Evolutionary conservation across 2,797 vertebrate genomes (phyloP).

Genomic region (Tapirus indicus): DNA sequence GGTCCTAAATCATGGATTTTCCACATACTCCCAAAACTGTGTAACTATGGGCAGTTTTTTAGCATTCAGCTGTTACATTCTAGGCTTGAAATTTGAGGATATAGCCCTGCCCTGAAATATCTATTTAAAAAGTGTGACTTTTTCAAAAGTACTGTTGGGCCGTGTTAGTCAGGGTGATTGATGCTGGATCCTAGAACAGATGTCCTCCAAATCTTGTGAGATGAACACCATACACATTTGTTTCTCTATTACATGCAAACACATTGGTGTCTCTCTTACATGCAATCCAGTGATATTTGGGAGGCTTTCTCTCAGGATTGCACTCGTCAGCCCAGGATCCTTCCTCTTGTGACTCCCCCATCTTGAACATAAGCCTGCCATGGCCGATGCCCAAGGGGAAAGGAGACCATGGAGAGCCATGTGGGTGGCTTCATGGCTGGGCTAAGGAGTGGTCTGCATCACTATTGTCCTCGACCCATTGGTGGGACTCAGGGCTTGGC

Average conservation of each 20-base stretch:
- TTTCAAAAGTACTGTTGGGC: neutral
- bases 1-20: neutral
- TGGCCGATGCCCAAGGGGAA: neutral
- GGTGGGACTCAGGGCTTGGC: neutral
- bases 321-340: neutral
- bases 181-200: neutral
- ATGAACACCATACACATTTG: accelerated
- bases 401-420: accelerated
- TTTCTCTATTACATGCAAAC: neutral
- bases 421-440: accelerated
- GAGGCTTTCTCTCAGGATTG: neutral
- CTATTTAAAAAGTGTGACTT: neutral
- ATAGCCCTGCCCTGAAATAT: neutral
- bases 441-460: accelerated
- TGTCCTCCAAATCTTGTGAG: neutral
- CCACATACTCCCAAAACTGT: neutral
- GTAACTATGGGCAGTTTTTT: neutral
- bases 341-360: accelerated
- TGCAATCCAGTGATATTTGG: neutral
- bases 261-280: accelerated
- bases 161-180: neutral
- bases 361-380: accelerated
- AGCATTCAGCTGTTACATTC: neutral
- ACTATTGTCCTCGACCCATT: accelerated
- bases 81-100: neutral